phyloP scores from a whole-genome alignment of 2,888 invertebrate species.

The Cephonodes hylas region DNA sequence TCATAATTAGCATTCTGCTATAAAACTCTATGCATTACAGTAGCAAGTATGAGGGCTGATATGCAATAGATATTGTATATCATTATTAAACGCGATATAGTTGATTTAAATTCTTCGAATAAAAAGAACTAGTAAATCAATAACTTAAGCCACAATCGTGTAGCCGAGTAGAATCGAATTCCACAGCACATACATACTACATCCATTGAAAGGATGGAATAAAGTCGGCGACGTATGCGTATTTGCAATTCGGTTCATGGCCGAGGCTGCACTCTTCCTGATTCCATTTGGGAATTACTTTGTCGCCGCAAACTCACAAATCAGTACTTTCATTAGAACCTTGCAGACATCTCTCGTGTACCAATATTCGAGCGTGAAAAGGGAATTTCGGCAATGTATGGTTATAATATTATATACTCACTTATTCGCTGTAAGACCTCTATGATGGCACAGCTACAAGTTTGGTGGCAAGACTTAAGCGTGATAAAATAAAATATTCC shows the following conservation, averaged over 20 bases:
- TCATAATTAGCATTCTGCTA: no score
- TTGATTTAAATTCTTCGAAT: no score
- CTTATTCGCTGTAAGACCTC: no score
- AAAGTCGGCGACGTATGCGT: slow-evolving; percentile 70
- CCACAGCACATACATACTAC: slow-evolving; percentile 23
- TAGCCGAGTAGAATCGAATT: background rate
- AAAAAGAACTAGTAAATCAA: no score
- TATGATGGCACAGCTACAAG: no score
- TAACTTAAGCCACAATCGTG: background rate
- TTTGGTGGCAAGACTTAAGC: no score
- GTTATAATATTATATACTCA: no score
- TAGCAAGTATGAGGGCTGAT: no score
- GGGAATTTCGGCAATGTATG: background rate
- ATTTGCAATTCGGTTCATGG: slow-evolving; percentile 75
- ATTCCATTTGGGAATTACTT: slow-evolving; percentile 79
- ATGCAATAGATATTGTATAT: no score
- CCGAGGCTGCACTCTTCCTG: slow-evolving; percentile 71
- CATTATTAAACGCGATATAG: no score
- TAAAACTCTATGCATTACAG: no score
- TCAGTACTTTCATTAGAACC: slow-evolving; percentile 72
- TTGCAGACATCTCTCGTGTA: slow-evolving; percentile 12
- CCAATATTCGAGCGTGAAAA: background rate
- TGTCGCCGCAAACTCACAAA: slow-evolving; percentile 75
- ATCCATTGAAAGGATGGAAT: slow-evolving; percentile 42
- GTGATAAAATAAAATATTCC: no score